Evolutionary conservation across 1,140 invertebrate genomes (phyloP), one percentile per base, ranked within the genome.

Genomic region (Branchinecta lynchi): DNA sequence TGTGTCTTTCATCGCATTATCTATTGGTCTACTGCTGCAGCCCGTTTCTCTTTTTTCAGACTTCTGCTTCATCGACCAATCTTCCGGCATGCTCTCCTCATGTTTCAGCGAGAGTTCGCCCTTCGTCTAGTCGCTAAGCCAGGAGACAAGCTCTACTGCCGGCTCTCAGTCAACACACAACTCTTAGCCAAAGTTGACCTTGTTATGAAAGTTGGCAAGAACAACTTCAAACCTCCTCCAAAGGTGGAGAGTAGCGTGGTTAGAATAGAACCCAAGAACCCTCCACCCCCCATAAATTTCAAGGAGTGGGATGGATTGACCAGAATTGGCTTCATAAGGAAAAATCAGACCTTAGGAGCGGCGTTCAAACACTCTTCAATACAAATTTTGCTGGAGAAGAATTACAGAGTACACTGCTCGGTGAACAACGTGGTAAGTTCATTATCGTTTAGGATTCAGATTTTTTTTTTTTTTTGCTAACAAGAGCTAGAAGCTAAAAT

Each of bases 91-190:
- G 96, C 97, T 20, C 85, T 99, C 5, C 81, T 99, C 3, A 99
- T 99, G 96, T 97, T 99, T 77, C 97, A 99, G 82, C 84, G 90
- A 78, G 97, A 99, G 83, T 99, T 99, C 84, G 96, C 96, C 15
- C 89, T 98, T 76, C 82, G 97, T 77, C 81, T 99, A 70, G 92
- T 97, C 9, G 97, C 97, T 2, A 92, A 94, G 79, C 93, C 96
- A 44, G 96, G 96, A 10, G 94, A 98, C 74, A 99, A 99, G 82
- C 80, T 97, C 3, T 99, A 97, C 76, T 98, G 96, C 80, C 84
- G 97, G 70, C 80, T 99, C 20, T 97, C 95, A 69, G 87, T 98
- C 45, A 99, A 98, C 78, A 96, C 93, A 67, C 96, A 99, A 76
- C 80, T 99, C 9, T 80, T 99, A 71, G 91, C 96, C 8, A 82